These are phyloP conservation scores for Stegodyphus dumicola DNA, from an alignment of 1,140 invertebrate genomes.

Conservation along the genomic window DNA sequence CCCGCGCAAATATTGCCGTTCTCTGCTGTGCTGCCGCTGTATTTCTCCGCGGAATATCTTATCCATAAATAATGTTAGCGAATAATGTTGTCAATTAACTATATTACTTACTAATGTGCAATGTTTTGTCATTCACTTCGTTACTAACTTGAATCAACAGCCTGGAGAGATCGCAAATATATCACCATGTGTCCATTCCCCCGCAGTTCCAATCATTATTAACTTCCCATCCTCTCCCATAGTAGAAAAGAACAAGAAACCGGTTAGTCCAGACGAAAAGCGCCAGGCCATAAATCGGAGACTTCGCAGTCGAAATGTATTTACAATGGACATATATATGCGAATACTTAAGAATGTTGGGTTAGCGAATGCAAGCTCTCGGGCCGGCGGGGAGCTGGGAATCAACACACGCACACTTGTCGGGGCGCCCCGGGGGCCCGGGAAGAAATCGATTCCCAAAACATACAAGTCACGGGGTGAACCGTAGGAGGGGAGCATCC, in stretches of 20 bases:
- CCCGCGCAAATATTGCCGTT: no score
- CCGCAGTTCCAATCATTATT: no score
- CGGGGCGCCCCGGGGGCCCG: constrained; percentile 16
- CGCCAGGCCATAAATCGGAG: not conserved
- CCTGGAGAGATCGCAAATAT: no score
- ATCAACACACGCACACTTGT: constrained; percentile 51
- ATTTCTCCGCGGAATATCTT: no score
- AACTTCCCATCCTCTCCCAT: no score
- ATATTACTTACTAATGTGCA: no score
- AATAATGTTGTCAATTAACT: no score
- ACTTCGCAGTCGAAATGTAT: not conserved
- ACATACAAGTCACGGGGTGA: constrained; percentile 1
- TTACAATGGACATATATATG: constrained; percentile 2
- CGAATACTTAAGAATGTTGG: not conserved
- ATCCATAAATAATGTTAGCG: no score
- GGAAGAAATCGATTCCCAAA: constrained; percentile 41
- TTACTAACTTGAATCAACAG: no score
- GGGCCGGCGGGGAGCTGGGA: constrained; percentile 32
- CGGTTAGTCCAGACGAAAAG: not conserved
- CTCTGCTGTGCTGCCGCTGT: no score
- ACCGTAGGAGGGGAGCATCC: not conserved
- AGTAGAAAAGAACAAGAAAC: not conserved
- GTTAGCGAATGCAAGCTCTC: not conserved
- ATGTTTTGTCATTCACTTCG: no score
- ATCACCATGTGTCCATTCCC: no score